Percentiles rank a stretch among this genome's conserved stretches.
Evolutionary conservation across 2,797 vertebrate genomes (phyloP).

Genomic region (Acanthis flammea): DNA sequence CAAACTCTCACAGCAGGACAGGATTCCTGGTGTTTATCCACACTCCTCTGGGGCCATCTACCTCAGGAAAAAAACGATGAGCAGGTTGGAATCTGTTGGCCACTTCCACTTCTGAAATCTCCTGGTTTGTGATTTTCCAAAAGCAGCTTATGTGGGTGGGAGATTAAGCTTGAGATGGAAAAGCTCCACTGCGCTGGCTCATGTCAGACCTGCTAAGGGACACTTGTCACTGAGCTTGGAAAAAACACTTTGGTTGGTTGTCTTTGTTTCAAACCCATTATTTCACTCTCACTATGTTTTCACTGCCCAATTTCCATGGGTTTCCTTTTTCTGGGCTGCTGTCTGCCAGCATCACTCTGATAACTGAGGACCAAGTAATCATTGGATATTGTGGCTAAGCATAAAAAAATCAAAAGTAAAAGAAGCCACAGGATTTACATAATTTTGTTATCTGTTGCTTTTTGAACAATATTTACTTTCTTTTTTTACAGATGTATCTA

Average conservation of each 20-base stretch:
- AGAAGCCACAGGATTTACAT: neutral
- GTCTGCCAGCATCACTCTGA: neutral
- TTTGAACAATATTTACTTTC: neutral
- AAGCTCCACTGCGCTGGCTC: neutral
- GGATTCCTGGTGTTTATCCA: neutral
- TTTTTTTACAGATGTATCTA: neutral
- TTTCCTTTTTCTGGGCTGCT: neutral
- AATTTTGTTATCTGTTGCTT: neutral
- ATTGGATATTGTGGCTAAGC: neutral
- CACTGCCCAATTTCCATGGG: neutral
- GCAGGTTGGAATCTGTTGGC: neutral
- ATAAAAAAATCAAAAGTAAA: neutral
- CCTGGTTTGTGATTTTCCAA: neutral
- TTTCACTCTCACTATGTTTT: neutral
- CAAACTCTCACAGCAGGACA: neutral
- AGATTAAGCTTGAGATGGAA: conserved; percentile 1
- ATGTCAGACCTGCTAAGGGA: neutral
- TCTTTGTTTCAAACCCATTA: neutral
- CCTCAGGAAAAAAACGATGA: neutral
- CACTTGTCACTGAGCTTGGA: neutral
- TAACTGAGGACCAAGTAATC: neutral
- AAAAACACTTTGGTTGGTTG: neutral
- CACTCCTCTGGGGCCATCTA: neutral
- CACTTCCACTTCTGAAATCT: neutral
- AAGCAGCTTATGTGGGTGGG: conserved; percentile 11